Evolutionary conservation across 2,797 vertebrate species (phyloP), one percentile per base, ranked within the genome.

Genomic region (Poeciliopsis paucimaculata): DNA sequence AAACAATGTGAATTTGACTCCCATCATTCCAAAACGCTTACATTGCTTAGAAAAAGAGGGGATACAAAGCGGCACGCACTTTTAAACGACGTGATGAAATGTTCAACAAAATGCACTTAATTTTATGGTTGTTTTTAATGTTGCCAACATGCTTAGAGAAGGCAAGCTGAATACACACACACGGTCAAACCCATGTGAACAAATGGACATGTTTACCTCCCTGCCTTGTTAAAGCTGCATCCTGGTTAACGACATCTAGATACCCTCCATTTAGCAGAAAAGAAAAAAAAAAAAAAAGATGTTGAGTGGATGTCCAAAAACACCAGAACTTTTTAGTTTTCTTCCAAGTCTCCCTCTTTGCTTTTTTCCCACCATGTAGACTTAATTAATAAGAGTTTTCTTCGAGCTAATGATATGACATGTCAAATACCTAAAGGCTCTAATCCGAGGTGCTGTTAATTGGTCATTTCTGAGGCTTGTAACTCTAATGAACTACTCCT

Each of bases 401-500:
- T 62, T 47, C 7, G 2, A 72, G 72, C 6, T 62, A 34, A 72
- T 55, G 41, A 51, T 72, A 46, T 70, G 41, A 70, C 46, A 47
- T 49, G 51, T 73, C 78, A 64, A 13, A 53, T 53, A 45, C 68
- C 70, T 81, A 66, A 77, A 75, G 53, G 26, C 76, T 53, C 53
- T 81, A 78, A 78, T 78, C 68, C 46, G 36, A 0, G 60, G 0
- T 62, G 45, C 62, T 73, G 71, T 74, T 84, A 80, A 80, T 74
- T 77, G 60, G 70, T 80, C 49, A 76, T 83, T 83, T 73, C 72
- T 80, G 34, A 77, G 76, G 64, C 72, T 75, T 73, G 46, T 81
- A 72, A 26, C 73, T 71, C 72, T 82, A 78, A 75, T 81, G 28
- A 84, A 80, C 36, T 57, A 46, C 47, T 62, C 23, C 34, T 51